Conservation (phyloP, 64 coral and sea anemone species). For the Platygyra sinensis region DNA sequence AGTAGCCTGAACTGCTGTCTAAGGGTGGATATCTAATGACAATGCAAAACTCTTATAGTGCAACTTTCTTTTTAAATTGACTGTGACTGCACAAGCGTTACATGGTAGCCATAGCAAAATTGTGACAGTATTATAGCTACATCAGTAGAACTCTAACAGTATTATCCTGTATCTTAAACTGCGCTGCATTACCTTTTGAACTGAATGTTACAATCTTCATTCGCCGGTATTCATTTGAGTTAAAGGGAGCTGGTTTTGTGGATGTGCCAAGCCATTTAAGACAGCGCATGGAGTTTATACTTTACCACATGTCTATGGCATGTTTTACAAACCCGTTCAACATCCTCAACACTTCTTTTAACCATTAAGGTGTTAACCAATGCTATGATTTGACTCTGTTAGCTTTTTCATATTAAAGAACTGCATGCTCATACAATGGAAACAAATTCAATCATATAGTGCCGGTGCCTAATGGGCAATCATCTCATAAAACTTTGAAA, state of each 20-base stretch:
- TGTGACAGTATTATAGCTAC: background rate
- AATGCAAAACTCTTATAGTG: too few species aligned
- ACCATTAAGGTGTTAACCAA: conserved; percentile 15
- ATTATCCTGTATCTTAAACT: background rate
- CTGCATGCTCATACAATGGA: conserved; percentile 27
- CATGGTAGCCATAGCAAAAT: background rate
- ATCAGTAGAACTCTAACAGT: background rate
- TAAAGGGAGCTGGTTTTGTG: background rate
- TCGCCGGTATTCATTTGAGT: background rate
- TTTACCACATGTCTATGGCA: conserved; percentile 21
- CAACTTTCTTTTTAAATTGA: too few species aligned
- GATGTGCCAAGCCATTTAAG: conserved; percentile 10
- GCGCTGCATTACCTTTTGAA: too few species aligned
- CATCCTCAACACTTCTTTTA: conserved; percentile 25
- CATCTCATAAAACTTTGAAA: background rate
- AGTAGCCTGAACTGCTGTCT: too few species aligned
- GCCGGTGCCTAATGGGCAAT: background rate
- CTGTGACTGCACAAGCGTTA: background rate
- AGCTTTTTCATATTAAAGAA: background rate
- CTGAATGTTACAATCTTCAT: too few species aligned
- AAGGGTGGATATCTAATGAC: too few species aligned
- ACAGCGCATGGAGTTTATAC: conserved; percentile 20
- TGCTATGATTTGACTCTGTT: background rate
- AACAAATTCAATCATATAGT: conserved; percentile 33
- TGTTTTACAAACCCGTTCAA: conserved; percentile 49